Conservation (phyloP, 2,797 vertebrate species). For the Malacoraja senta region DNA sequence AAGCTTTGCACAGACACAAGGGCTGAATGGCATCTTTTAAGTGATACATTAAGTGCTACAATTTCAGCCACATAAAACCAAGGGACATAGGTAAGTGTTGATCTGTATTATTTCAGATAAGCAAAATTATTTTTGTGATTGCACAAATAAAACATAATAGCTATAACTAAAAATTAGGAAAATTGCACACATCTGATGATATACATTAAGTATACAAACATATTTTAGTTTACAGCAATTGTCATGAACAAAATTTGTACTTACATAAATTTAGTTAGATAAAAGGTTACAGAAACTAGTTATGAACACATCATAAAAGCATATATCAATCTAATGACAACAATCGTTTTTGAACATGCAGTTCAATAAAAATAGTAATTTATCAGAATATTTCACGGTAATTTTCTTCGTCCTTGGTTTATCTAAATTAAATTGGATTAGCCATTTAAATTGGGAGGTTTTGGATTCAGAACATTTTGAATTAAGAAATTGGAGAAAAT, state of each 20-base stretch:
- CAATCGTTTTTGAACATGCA: neutral
- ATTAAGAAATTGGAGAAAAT: neutral
- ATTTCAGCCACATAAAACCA: neutral
- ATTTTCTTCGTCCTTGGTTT: neutral
- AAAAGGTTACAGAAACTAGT: neutral
- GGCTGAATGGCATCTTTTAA: neutral
- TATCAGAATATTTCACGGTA: neutral
- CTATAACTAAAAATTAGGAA: neutral
- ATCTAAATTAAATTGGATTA: neutral
- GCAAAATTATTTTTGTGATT: neutral
- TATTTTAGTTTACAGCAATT: neutral
- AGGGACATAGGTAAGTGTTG: neutral
- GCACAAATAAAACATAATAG: neutral
- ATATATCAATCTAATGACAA: too few relatives aligned
- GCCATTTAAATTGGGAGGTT: neutral
- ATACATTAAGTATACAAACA: neutral
- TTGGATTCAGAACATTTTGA: neutral
- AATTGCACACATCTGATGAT: neutral
- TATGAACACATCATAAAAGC: neutral
- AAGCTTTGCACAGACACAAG: neutral
- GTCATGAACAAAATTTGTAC: neutral
- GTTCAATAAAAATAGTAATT: neutral
- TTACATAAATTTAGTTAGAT: neutral
- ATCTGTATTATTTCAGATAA: slow-evolving; percentile 6
- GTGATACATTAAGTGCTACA: neutral